A percentile compares a stretch with the other conserved stretches of the same genome.
Evolutionary conservation across 1,140 invertebrate genomes (phyloP).

Genomic region (Caenorhabditis inopinata): DNA sequence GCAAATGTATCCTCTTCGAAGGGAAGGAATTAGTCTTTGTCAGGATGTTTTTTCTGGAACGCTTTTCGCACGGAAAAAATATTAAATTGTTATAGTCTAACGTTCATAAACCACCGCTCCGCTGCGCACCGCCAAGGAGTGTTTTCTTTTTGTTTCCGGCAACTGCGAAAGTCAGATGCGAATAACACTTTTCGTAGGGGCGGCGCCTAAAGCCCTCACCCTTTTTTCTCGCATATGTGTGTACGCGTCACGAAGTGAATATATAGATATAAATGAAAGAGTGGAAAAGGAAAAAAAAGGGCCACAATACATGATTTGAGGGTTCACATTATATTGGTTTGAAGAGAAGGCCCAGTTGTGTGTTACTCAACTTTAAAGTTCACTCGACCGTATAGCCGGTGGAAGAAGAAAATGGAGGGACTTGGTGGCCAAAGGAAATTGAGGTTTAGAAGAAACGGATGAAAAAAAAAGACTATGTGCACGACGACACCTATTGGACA

Average conservation of each 20-base stretch:
- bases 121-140: background rate
- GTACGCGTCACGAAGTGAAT: background rate
- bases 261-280: conserved; percentile 28
- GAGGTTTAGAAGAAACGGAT: background rate
- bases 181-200: conserved; percentile 11
- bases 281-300: conserved; percentile 25
- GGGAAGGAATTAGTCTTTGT: background rate
- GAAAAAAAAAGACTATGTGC: background rate
- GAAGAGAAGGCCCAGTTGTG: background rate
- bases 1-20: background rate
- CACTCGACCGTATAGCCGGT: conserved; percentile 32
- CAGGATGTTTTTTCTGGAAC: no score
- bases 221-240: background rate
- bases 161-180: background rate
- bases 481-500: background rate
- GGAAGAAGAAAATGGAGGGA: conserved; percentile 4
- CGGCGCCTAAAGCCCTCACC: conserved; percentile 6
- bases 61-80: no score
- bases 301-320: conserved; percentile 24
- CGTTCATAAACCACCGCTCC: background rate
- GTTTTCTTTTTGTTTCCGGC: background rate
- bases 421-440: conserved; percentile 22
- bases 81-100: no score
- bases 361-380: conserved; percentile 34
- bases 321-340: conserved; percentile 30